phyloP scores from a whole-genome alignment of 2,888 invertebrate genomes.

The Gortyna flavago region DNA sequence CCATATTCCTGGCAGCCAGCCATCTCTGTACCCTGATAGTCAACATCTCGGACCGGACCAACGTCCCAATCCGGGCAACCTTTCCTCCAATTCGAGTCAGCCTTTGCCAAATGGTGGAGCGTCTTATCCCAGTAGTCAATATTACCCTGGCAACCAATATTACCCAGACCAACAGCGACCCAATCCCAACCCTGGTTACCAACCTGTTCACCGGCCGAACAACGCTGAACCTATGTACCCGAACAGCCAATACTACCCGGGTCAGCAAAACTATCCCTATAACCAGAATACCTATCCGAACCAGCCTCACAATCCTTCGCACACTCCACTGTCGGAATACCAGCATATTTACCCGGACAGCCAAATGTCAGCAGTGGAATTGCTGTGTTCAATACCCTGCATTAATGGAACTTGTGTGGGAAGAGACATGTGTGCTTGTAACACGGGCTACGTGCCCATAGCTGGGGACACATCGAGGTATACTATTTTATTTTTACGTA shows the following conservation, averaged over 20 bases:
- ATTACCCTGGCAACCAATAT: constrained; percentile 50
- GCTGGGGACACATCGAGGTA: constrained; percentile 72
- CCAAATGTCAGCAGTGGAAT: constrained; percentile 46
- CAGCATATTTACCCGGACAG: constrained; percentile 60
- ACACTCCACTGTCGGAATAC: constrained; percentile 38
- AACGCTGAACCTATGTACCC: constrained; percentile 55
- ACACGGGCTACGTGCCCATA: constrained; percentile 87
- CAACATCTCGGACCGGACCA: constrained; percentile 55
- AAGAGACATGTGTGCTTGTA: constrained; percentile 89
- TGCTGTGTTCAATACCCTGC: constrained; percentile 91
- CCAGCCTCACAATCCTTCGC: constrained; percentile 35
- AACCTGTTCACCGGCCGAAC: constrained; percentile 26
- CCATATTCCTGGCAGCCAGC: constrained; percentile 51
- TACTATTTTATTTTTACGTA: background rate
- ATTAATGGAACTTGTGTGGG: constrained; percentile 92
- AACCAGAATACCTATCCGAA: constrained; percentile 8
- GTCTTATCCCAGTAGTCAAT: constrained; percentile 48
- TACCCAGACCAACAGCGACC: constrained; percentile 47
- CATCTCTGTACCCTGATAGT: constrained; percentile 44
- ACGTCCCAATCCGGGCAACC: constrained; percentile 34
- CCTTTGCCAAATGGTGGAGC: constrained; percentile 32
- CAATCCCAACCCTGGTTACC: constrained; percentile 33
- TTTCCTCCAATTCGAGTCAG: constrained; percentile 42
- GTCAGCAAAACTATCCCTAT: constrained; percentile 45
- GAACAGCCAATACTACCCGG: constrained; percentile 44